Evolutionary conservation across 2,113 vertebrate genomes (phyloP), one percentile per base, ranked within the genome.

Genomic region (Elachura formosa): DNA sequence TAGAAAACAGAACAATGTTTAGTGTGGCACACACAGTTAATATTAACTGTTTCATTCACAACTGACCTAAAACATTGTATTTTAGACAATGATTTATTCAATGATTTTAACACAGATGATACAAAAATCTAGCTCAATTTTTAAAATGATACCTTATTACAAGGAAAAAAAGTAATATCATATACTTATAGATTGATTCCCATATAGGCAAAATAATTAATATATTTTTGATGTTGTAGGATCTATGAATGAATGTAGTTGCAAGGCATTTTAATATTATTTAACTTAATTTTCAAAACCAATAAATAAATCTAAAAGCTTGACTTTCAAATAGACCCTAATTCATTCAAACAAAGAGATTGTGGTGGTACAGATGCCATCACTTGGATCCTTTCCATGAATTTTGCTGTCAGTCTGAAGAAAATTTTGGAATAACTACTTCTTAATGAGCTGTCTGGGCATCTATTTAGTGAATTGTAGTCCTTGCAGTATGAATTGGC

Each of bases 401-500:
- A 79, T 91, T 92, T 91, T 90, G 51, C 76, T 84, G 49, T 73
- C 77, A 93, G 54, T 48, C n/a, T 96, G 58, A 90, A 71, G 56
- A 79, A 95, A 90, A 96, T 89, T 79, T 45, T 74, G 69, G 84
- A 93, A 79, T 62, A 89, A 95, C 56, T 79, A 48, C 66, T 92
- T 85, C 86, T 58, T 85, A 92, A 89, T 77, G 80, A 93, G 77
- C 58, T 92, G 67, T 36, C 55, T 78, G 83, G 69, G 92, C 76
- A 81, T 90, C 46, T 66, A 82, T 90, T 90, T 68, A 76, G 51
- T 89, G 45, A 93, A 93, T 31, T 86, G n/a, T 72, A 84, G 86
- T 87, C 86, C 64, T 95, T 87, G 29, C 66, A 89, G 29, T 86
- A 90, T 86, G 43, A 93, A 92, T 43, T 96, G 95, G 86, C 77